Conservation (phyloP, 2,888 invertebrate genomes). For the Spisula subtruncata region DNA sequence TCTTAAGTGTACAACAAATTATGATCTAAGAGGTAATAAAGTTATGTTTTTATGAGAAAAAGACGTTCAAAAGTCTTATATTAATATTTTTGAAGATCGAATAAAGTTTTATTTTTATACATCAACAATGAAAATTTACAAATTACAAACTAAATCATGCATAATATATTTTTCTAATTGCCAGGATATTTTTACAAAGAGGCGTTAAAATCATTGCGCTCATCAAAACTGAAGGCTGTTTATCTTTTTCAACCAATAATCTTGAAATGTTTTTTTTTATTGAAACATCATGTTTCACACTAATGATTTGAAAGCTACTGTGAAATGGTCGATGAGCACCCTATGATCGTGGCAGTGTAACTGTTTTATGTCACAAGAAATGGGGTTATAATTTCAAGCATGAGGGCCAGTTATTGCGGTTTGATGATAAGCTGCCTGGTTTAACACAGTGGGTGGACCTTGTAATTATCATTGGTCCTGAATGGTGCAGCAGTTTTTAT, state of each 20-base stretch:
- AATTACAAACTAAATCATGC: not conserved
- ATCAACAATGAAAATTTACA: not conserved
- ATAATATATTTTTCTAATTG: not conserved
- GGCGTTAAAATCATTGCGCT: not conserved
- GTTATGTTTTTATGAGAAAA: not conserved
- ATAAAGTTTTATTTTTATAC: not conserved
- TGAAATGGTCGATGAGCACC: not conserved
- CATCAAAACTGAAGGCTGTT: not conserved
- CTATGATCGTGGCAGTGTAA: not conserved
- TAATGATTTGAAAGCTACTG: not conserved
- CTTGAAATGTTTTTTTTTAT: constrained; percentile 3
- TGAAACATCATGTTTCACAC: not conserved
- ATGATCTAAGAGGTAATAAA: not conserved
- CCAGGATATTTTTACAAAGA: not conserved
- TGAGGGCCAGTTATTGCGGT: constrained; percentile 54
- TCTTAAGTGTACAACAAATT: not conserved
- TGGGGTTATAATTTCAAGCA: constrained; percentile 51
- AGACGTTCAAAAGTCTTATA: not conserved
- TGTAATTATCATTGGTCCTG: constrained; percentile 51
- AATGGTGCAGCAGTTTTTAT: constrained; percentile 31
- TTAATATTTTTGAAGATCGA: not conserved
- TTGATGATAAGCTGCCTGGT: constrained; percentile 53
- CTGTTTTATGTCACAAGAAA: constrained; percentile 15
- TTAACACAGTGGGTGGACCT: constrained; percentile 35
- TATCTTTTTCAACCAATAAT: not conserved